Evolutionary conservation across 2,113 vertebrate genomes (phyloP).

Genomic region (Apteryx owenii): DNA sequence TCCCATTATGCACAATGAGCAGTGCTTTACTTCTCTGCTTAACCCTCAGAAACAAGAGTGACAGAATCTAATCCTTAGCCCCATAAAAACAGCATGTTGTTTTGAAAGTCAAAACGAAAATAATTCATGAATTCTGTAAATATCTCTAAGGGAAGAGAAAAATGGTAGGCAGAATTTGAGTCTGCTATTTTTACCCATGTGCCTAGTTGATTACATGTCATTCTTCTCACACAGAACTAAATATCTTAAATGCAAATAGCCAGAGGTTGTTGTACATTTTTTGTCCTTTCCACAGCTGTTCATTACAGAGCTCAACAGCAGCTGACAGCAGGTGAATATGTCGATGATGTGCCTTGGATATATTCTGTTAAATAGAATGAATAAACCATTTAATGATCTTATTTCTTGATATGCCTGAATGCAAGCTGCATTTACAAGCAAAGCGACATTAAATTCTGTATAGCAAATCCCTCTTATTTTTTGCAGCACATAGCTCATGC

Average conservation of each 20-base stretch:
- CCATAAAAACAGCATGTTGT: slow-evolving; percentile 7
- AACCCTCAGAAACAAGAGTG: background rate
- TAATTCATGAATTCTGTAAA: slow-evolving; percentile 45
- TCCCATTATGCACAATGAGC: background rate
- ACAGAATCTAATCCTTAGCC: slow-evolving; percentile 6
- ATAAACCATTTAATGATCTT: slow-evolving; percentile 75
- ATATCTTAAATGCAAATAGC: slow-evolving; percentile 72
- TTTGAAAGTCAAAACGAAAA: slow-evolving; percentile 52
- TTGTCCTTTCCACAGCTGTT: slow-evolving; percentile 69
- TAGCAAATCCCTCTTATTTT: slow-evolving; percentile 36
- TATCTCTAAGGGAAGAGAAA: slow-evolving; percentile 6
- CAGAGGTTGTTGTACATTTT: slow-evolving; percentile 54
- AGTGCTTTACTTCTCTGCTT: background rate
- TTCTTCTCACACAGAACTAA: slow-evolving; percentile 61
- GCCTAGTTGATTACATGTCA: slow-evolving; percentile 47
- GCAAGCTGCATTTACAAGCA: slow-evolving; percentile 40
- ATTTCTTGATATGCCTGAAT: slow-evolving; percentile 62
- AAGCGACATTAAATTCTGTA: slow-evolving; percentile 42
- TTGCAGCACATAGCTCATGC: slow-evolving; percentile 44
- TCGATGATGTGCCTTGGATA: slow-evolving; percentile 70
- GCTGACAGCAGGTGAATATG: slow-evolving; percentile 72
- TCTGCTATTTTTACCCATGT: slow-evolving; percentile 17
- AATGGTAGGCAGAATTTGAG: slow-evolving; percentile 24
- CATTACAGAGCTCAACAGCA: slow-evolving; percentile 70
- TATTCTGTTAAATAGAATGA: slow-evolving; percentile 77